phyloP scores from a whole-genome alignment of 2,797 vertebrate species.

The Neosilurus hyrtlii region DNA sequence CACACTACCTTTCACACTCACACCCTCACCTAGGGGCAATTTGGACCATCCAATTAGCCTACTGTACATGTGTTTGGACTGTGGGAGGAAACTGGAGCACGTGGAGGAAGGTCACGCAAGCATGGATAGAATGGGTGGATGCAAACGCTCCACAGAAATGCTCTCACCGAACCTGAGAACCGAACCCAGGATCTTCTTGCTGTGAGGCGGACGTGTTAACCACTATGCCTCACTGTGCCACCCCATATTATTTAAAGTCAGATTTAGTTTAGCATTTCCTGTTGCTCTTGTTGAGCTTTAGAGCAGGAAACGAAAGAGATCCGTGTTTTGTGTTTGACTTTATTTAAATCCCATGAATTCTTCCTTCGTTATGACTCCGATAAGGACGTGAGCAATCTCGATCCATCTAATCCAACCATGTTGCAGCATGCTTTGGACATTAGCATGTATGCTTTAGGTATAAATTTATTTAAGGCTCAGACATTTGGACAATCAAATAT shows the following conservation, averaged over 20 bases:
- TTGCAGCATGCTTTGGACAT: not conserved
- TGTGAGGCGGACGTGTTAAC: too few species aligned
- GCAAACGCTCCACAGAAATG: too few species aligned
- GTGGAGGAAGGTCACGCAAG: too few species aligned
- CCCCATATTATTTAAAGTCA: not conserved
- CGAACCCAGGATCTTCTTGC: too few species aligned
- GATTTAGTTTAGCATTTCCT: not conserved
- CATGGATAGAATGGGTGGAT: too few species aligned
- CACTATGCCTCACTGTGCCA: too few species aligned
- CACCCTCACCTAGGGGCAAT: too few species aligned
- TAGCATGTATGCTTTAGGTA: not conserved
- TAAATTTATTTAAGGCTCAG: not conserved
- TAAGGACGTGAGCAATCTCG: not conserved
- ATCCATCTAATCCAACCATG: not conserved
- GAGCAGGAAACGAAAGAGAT: not conserved
- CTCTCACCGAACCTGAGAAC: too few species aligned
- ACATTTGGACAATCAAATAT: not conserved
- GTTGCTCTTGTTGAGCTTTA: not conserved
- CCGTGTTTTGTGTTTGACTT: not conserved
- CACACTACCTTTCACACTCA: too few species aligned
- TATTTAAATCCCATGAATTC: not conserved
- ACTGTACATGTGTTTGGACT: too few species aligned
- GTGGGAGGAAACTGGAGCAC: too few species aligned
- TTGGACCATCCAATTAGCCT: too few species aligned
- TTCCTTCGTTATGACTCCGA: not conserved